Evolutionary conservation across 2,888 invertebrate species (phyloP).

Genomic region (Dicyrtoma fusca): DNA sequence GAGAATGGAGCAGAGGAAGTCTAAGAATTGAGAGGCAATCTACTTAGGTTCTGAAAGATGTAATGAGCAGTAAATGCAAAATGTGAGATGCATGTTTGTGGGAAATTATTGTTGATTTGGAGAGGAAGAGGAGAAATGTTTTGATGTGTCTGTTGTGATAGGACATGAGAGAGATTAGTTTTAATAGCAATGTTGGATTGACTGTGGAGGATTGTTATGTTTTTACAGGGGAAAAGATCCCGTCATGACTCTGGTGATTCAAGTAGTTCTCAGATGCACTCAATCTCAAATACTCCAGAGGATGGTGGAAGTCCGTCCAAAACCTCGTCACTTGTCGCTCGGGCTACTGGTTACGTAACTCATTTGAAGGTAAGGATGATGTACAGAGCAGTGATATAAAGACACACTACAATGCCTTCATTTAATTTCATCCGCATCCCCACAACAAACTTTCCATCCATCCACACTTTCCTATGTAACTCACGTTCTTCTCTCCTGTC

Average conservation of each 20-base stretch:
- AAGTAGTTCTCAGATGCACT: constrained; percentile 31
- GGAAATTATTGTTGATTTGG: too few relatives aligned
- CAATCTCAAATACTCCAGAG: constrained; percentile 45
- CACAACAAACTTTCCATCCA: too few relatives aligned
- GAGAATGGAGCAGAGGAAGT: too few relatives aligned
- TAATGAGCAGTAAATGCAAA: too few relatives aligned
- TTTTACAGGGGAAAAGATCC: constrained; percentile 44
- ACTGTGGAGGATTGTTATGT: constrained; percentile 9
- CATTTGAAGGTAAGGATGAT: constrained; percentile 55
- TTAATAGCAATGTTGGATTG: not conserved
- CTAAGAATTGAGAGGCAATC: not conserved
- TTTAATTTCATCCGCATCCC: too few relatives aligned
- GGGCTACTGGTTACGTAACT: constrained; percentile 55
- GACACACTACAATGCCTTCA: too few relatives aligned
- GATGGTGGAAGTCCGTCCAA: constrained; percentile 49
- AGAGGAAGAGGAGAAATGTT: not conserved
- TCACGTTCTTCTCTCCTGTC: too few relatives aligned
- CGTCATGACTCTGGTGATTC: constrained; percentile 53
- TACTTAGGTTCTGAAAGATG: too few relatives aligned
- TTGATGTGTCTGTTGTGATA: too few relatives aligned
- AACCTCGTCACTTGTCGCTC: constrained; percentile 46
- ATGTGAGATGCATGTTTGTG: too few relatives aligned
- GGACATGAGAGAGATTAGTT: not conserved
- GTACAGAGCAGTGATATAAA: too few relatives aligned
- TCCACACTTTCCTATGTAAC: too few relatives aligned